phyloP scores from a whole-genome alignment of 2,113 vertebrate genomes.

The Heliornis fulica region DNA sequence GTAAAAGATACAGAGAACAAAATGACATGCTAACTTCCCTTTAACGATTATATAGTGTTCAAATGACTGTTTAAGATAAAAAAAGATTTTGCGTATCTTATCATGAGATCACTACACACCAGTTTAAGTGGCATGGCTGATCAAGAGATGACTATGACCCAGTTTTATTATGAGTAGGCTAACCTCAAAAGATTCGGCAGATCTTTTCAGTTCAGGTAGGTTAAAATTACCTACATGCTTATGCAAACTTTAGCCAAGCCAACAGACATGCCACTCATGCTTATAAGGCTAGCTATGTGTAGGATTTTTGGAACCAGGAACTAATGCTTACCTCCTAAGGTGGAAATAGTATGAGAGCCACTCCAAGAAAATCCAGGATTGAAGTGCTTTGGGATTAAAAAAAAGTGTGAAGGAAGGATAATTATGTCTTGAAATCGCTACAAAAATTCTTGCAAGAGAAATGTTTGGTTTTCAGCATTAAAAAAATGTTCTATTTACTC shows the following conservation, averaged over 20 bases:
- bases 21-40: background rate
- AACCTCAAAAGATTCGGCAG: background rate
- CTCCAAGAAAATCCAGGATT: background rate
- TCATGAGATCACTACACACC: background rate
- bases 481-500: background rate
- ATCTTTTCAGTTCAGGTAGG: background rate
- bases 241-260: background rate
- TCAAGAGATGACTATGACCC: background rate
- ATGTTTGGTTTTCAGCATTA: background rate
- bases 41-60: background rate
- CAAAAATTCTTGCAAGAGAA: background rate
- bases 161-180: background rate
- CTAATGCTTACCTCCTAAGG: background rate
- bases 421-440: background rate
- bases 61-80: background rate
- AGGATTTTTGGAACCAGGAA: background rate
- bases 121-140: background rate
- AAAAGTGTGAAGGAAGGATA: background rate
- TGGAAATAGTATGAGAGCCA: background rate
- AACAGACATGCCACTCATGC: background rate
- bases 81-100: background rate
- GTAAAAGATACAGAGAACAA: background rate
- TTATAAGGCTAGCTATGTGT: background rate
- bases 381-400: background rate
- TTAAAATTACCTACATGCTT: background rate